phyloP scores from a whole-genome alignment of 2,888 invertebrate genomes.

The Acrobasis suavella region DNA sequence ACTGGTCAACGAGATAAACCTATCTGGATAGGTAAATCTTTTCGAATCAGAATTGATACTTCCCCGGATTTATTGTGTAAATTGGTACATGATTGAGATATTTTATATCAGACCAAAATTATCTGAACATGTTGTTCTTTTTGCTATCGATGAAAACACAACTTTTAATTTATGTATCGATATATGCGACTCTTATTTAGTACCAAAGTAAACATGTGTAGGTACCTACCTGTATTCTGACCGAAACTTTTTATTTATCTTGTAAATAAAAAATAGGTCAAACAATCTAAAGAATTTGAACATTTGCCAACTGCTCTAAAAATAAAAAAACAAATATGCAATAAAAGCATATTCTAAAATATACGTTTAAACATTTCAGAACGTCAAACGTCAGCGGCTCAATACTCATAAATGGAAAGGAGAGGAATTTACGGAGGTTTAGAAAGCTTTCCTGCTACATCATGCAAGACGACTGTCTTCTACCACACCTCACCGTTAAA shows the following conservation, averaged over 20 bases:
- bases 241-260: constrained; percentile 8
- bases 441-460: constrained; percentile 97
- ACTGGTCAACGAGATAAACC: no score
- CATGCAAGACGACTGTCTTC: constrained; percentile 96
- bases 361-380: constrained; percentile 68
- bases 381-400: constrained; percentile 92
- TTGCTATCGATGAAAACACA: no score
- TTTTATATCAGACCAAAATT: no score
- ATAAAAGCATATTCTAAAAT: constrained; percentile 12
- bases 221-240: not conserved
- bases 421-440: constrained; percentile 92
- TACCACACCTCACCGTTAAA: constrained; percentile 94
- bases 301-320: constrained; percentile 22
- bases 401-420: constrained; percentile 93
- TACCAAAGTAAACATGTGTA: no score
- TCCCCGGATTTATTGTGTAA: no score
- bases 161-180: no score
- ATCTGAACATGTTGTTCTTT: no score
- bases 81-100: no score
- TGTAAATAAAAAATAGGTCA: constrained; percentile 18
- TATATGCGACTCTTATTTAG: no score
- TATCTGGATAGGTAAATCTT: no score
- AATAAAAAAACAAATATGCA: constrained; percentile 6
- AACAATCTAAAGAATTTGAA: constrained; percentile 32
- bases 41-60: no score